Percentiles rank a stretch among this genome's conserved stretches.
phyloP scores from a whole-genome alignment of 1,140 invertebrate species.

The Aphaenogaster ashmeadi region DNA sequence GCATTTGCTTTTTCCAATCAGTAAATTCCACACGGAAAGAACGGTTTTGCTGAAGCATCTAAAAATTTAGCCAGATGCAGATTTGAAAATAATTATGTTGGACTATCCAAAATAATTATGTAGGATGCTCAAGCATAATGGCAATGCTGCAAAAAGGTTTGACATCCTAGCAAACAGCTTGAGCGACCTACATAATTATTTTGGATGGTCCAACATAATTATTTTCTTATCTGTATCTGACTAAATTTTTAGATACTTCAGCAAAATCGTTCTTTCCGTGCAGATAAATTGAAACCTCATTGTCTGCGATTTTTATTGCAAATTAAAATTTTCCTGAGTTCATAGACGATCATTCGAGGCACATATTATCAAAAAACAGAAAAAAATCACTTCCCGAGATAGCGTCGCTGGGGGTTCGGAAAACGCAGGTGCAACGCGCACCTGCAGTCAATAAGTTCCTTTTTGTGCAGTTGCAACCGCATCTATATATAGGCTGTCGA shows the following conservation, averaged over 20 bases:
- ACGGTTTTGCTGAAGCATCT: no score
- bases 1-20: not conserved
- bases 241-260: no score
- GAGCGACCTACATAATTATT: no score
- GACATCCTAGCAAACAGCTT: no score
- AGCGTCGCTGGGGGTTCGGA: not conserved
- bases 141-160: no score
- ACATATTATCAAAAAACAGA: not conserved
- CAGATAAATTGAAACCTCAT: not conserved
- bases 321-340: not conserved
- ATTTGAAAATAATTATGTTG: no score
- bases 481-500: constrained; percentile 60
- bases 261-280: no score
- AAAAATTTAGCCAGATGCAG: no score
- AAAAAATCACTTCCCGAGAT: not conserved
- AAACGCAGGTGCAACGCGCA: constrained; percentile 69
- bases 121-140: no score
- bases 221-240: no score
- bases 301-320: not conserved
- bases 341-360: not conserved
- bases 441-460: constrained; percentile 49
- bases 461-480: constrained; percentile 5
- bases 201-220: no score
- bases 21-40: not conserved
- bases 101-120: no score